Evolutionary conservation across 2,888 invertebrate species (phyloP).

Genomic region (Cephus runcator): DNA sequence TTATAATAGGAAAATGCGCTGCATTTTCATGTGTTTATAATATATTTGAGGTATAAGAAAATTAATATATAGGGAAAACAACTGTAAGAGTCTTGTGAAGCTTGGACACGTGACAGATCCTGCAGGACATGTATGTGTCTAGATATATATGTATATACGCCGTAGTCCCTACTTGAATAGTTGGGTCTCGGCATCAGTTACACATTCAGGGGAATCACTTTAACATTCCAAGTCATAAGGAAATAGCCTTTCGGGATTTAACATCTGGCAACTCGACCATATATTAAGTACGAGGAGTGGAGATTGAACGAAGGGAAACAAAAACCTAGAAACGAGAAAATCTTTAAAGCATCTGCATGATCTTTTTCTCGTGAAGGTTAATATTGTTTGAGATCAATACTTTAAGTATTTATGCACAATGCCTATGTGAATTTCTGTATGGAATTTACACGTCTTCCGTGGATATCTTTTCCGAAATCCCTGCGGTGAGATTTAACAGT

Average conservation of each 20-base stretch:
- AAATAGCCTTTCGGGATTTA: background rate
- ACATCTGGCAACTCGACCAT: background rate
- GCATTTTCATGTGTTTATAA: background rate
- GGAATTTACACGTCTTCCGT: background rate
- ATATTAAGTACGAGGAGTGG: background rate
- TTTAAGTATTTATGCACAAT: background rate
- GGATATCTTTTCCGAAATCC: background rate
- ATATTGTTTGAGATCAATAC: background rate
- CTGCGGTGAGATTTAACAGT: constrained; percentile 5
- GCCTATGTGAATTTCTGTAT: background rate
- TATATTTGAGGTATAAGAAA: background rate
- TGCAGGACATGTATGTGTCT: too few species aligned
- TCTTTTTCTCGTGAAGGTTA: background rate
- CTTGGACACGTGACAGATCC: too few species aligned
- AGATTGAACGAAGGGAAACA: background rate
- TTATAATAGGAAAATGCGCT: background rate
- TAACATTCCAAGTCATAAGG: background rate
- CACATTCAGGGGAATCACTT: background rate
- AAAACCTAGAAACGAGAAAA: background rate
- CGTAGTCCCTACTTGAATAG: background rate
- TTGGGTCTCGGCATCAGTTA: background rate
- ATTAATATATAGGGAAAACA: too few species aligned
- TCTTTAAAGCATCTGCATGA: background rate
- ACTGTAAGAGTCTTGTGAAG: too few species aligned
- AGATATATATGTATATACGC: too few species aligned